Base-by-base conservation (phyloP, 2,888 invertebrate species). In the Drosophila conformis region DNA sequence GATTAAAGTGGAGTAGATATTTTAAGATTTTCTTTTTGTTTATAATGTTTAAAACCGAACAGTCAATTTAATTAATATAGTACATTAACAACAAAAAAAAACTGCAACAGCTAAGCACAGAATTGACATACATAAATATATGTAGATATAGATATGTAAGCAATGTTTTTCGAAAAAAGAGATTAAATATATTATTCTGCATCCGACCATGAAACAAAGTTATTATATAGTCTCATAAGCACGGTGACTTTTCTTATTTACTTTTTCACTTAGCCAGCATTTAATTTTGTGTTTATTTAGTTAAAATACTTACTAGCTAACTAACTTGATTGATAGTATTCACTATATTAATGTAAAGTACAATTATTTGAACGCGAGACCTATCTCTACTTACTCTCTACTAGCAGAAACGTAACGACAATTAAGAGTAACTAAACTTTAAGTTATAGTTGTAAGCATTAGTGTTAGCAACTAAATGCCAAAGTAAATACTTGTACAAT, bases 231-330 rank as follows among this genome's bases (percentile, higher is more conserved):
- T 48, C 48, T 35, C 31, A 53, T 31, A 64, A 69, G 38, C 29
- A 27, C 57, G 58, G 31, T 11, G 18, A 21, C 18, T 31, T 33
- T 52, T 15, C 29, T 42, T 13, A 49, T 57, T 21, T 27, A 63
- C n/a, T 40, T 57, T 15, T 21, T 42, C 13, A 46, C 29, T 29
- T 42, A 38, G 38, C 33, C 60, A 69, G 18, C 18, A 40, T 59
- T 42, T 29, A 59, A 33, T 51, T 48, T 51, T 4, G 18, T 29
- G 46, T 72, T 77, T 77, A 69, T 56, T 73, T 33, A 78, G 51
- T 48, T 65, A n/a, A 76, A 57, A 54, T 72, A 70, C 78, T 78
- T 69, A 78, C 64, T 71, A 58, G 25, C 65, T 74, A 64, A 42
- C 53, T 69, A 69, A 61, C 52, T 65, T 65, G 49, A 15, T 48